Evolutionary conservation across 2,888 invertebrate species (phyloP).

Genomic region (Pollenia griseotomentosa): DNA sequence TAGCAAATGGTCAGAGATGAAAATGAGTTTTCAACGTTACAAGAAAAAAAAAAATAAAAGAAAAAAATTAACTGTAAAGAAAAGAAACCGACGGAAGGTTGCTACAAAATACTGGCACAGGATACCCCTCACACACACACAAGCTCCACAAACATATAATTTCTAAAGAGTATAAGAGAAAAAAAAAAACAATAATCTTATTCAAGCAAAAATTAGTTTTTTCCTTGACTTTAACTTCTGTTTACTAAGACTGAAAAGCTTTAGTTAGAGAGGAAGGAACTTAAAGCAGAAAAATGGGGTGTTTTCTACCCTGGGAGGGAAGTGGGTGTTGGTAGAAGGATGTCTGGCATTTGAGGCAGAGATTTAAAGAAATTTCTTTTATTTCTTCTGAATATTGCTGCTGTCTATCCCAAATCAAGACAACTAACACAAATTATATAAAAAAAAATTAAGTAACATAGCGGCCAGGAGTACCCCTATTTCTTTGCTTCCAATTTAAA

Average conservation of each 20-base stretch:
- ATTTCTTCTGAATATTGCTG: neutral
- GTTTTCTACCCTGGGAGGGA: constrained; percentile 26
- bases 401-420: constrained; percentile 73
- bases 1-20: constrained; percentile 64
- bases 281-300: constrained; percentile 9
- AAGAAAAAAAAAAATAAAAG: neutral
- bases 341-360: constrained; percentile 32
- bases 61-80: neutral
- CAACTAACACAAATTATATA: constrained; percentile 60
- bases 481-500: neutral
- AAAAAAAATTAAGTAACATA: constrained; percentile 31
- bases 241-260: neutral
- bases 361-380: constrained; percentile 29
- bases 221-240: neutral
- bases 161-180: neutral
- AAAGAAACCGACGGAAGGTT: constrained; percentile 34
- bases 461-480: neutral
- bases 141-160: constrained; percentile 15
- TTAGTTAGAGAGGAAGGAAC: constrained; percentile 48
- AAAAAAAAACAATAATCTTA: constrained; percentile 14
- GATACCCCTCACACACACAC: neutral
- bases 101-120: constrained; percentile 7
- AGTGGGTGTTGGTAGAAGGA: constrained; percentile 50
- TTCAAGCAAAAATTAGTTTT: constrained; percentile 22
- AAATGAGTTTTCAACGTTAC: constrained; percentile 41